Evolutionary conservation across 2,113 vertebrate species (phyloP), one percentile per base, ranked within the genome.

Genomic region (Clinocottus analis): DNA sequence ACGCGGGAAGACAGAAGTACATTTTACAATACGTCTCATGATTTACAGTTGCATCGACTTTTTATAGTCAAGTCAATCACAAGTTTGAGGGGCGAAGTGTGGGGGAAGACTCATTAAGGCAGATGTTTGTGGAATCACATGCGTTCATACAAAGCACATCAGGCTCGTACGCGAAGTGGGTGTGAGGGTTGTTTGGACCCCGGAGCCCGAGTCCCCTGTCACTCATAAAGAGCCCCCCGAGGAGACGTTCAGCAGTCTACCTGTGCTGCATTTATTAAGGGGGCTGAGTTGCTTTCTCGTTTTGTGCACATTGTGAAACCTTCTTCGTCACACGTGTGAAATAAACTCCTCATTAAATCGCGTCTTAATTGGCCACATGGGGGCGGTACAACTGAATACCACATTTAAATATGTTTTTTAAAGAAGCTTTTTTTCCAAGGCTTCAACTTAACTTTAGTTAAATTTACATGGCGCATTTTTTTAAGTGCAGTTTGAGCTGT

Each of bases 1-100:
- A 80, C 82, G 49, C 49, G 78, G 90, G 89, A 85, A 94, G 92
- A 94, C 90, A 94, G 93, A 93, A 93, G 89, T 92, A 89, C 92
- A 83, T 90, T 94, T 92, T 93, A 93, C 93, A 91, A 92, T 93
- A 91, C 83, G 87, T 90, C 91, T 92, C 85, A 75, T 93, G 93
- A 94, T 95, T 95, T 96, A 95, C 93, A 82, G 89, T 91, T 94
- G 93, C 91, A 90, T 85, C 88, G 78, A 90, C 88, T 93, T 94
- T 94, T 93, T 94, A 94, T 94, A 85, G 93, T 91, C 87, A 83
- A 93, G 91, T 92, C 93, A 92, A 92, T 94, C 90, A 88, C 92
- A 94, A 93, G 94, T 94, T 94, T 92, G 82, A 92, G 93, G 84
- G 89, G 83, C 87, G 88, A 90, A 87, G 91, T 87, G 91, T 90